A percentile compares a stretch with the other conserved stretches of the same genome.
Conservation (phyloP, 2,113 vertebrate genomes). For the pig (Sus scrofa) region DNA sequence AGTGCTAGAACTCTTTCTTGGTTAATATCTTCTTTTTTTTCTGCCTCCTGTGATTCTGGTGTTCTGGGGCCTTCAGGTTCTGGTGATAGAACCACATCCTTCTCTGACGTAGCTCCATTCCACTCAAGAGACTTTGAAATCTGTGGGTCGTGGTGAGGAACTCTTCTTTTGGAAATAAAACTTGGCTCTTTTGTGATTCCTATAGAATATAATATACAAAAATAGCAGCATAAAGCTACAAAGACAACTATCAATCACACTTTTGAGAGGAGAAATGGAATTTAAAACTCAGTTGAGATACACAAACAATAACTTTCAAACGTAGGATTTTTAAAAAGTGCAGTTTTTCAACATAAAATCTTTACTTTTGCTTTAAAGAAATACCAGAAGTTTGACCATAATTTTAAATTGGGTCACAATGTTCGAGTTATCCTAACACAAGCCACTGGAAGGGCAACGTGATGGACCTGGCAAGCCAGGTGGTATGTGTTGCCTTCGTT, state of each 20-base stretch:
- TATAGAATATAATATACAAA: constrained; percentile 79
- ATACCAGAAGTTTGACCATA: neutral
- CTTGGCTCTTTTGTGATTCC: constrained; percentile 92
- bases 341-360: constrained; percentile 55
- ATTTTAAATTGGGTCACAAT: constrained; percentile 63
- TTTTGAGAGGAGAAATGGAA: constrained; percentile 28
- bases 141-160: constrained; percentile 88
- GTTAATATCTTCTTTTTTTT: constrained; percentile 68
- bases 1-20: constrained; percentile 76
- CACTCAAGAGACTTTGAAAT: constrained; percentile 91
- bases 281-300: constrained; percentile 47
- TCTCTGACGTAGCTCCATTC: constrained; percentile 81
- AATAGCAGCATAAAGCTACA: constrained; percentile 9
- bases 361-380: constrained; percentile 49
- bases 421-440: constrained; percentile 31
- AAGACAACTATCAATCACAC: neutral
- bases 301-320: neutral
- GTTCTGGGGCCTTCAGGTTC: constrained; percentile 66
- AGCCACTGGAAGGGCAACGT: constrained; percentile 7
- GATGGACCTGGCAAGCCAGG: constrained; percentile 36
- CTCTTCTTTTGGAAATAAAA: constrained; percentile 92
- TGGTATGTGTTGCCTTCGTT: constrained; percentile 31
- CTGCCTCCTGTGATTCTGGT: constrained; percentile 65
- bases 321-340: neutral
- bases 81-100: neutral